These are phyloP conservation scores for Sander vitreus DNA, from an alignment of 2,113 vertebrate species.

Conservation along the genomic window DNA sequence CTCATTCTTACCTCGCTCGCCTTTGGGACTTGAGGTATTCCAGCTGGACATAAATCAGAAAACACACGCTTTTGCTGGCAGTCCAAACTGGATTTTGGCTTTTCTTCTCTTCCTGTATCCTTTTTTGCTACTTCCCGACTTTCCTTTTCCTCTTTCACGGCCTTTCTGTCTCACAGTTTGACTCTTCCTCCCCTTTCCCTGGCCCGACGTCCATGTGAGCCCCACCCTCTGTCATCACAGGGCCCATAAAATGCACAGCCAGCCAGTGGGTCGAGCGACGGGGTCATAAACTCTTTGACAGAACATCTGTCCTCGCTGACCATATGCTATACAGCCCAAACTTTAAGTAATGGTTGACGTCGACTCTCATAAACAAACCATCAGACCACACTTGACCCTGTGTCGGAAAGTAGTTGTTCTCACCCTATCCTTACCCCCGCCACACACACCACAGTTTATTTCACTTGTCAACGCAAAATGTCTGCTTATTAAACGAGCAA, in stretches of 20 bases:
- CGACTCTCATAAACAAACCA: slow-evolving; percentile 14
- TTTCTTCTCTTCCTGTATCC: not conserved
- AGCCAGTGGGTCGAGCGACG: not conserved
- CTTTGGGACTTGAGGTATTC: not conserved
- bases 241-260: slow-evolving; percentile 43
- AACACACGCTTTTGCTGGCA: not conserved
- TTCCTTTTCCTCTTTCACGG: not conserved
- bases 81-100: not conserved
- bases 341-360: slow-evolving; percentile 14
- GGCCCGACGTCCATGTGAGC: slow-evolving; percentile 35
- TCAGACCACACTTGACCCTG: slow-evolving; percentile 2
- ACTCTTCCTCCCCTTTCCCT: not conserved
- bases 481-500: slow-evolving; percentile 2
- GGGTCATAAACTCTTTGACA: slow-evolving; percentile 61
- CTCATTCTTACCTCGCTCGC: not conserved
- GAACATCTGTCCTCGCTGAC: slow-evolving; percentile 59
- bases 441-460: not conserved
- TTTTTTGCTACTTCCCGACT: not conserved
- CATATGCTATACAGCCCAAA: slow-evolving; percentile 13
- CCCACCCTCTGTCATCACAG: slow-evolving; percentile 42
- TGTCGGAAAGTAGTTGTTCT: not conserved
- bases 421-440: not conserved
- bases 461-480: not conserved
- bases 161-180: slow-evolving; percentile 4
- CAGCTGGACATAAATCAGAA: not conserved